These are phyloP conservation scores for Alligator mississippiensis DNA, from an alignment of 2,113 vertebrate genomes.

Conservation along the genomic window DNA sequence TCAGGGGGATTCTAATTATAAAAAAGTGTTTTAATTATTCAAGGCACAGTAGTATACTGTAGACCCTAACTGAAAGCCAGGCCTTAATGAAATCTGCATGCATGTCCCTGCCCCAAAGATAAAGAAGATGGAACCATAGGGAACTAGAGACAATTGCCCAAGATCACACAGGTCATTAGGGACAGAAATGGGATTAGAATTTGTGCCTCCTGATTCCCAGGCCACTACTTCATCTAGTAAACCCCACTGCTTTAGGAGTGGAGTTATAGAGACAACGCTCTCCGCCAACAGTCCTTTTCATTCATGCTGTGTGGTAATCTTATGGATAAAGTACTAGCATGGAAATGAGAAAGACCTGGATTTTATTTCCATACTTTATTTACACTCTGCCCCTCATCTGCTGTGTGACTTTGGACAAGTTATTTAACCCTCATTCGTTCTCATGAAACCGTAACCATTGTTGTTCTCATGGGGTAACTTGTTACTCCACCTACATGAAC, in stretches of 20 bases:
- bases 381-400: too few relatives aligned
- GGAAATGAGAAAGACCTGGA: too few relatives aligned
- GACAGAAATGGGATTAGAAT: neutral
- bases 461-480: too few relatives aligned
- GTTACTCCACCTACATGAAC: too few relatives aligned
- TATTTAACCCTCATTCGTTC: too few relatives aligned
- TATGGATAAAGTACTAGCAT: too few relatives aligned
- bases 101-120: neutral
- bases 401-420: too few relatives aligned
- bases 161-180: neutral
- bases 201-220: neutral
- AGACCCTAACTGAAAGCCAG: fast-evolving
- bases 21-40: neutral
- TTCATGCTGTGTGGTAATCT: too few relatives aligned
- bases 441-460: too few relatives aligned
- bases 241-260: neutral
- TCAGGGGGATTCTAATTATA: neutral
- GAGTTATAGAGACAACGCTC: neutral
- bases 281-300: too few relatives aligned
- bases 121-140: neutral
- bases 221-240: neutral
- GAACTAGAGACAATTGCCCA: neutral
- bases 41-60: neutral
- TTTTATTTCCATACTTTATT: too few relatives aligned
- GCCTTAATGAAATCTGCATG: neutral